Conservation (phyloP, 2,113 vertebrate genomes). For the Mesitornis unicolor region DNA sequence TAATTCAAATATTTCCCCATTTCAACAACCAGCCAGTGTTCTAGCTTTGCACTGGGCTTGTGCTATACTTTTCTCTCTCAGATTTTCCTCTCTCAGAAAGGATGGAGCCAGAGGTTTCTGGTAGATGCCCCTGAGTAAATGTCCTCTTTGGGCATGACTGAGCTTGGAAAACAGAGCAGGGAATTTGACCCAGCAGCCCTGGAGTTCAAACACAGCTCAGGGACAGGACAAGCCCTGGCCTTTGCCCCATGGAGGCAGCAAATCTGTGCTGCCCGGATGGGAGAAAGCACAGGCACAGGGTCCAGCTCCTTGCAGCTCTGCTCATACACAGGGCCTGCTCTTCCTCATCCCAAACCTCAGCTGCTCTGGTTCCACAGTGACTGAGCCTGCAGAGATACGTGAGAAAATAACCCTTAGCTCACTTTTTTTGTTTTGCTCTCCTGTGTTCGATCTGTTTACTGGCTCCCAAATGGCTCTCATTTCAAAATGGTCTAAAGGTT, state of each 20-base stretch:
- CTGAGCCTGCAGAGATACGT: not conserved
- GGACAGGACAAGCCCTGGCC: too few relatives aligned
- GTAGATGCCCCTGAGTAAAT: not conserved
- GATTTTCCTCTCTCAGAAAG: not conserved
- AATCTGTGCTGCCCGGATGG: not conserved
- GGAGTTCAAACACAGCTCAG: not conserved
- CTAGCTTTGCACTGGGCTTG: not conserved
- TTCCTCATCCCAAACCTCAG: not conserved
- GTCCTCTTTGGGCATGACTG: not conserved
- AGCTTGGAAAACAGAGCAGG: not conserved
- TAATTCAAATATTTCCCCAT: not conserved
- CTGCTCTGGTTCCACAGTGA: not conserved
- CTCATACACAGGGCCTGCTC: fast-evolving
- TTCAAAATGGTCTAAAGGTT: not conserved
- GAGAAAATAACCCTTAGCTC: not conserved
- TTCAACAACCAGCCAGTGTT: not conserved
- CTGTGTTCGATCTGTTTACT: not conserved
- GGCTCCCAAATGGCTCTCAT: not conserved
- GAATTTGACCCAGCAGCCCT: not conserved
- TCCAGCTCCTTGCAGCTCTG: not conserved
- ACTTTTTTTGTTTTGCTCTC: not conserved
- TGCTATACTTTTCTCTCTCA: too few relatives aligned
- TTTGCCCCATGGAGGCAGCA: not conserved
- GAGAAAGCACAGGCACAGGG: fast-evolving
- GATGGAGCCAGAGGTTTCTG: not conserved